Evolutionary conservation across 2,113 vertebrate genomes (phyloP), one percentile per base, ranked within the genome.

Genomic region (Polypterus senegalus): DNA sequence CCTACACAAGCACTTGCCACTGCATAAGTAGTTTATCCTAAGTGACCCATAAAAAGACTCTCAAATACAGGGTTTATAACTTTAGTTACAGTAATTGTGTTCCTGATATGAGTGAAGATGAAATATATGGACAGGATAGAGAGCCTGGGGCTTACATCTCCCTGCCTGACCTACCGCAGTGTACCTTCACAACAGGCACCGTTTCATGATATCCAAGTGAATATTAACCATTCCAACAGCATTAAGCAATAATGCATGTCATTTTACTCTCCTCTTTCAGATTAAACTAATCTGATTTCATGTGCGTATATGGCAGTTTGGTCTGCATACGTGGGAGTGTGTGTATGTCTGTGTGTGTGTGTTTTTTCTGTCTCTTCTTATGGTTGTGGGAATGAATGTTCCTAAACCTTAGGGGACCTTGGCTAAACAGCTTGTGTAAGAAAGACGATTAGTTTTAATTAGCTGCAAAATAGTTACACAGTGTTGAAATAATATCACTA

Each of bases 41-140:
- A 87, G 77, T 85, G 88, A 89, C 82, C 86, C 86, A 88, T 88
- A 86, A 86, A 85, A 84, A 69, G 80, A 76, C 77, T 82, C 77
- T 81, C 74, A 69, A 79, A 83, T 72, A 74, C 6, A 68, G 79
- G 79, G 75, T 76, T 86, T 78, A 77, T 76, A 81, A 84, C 77
- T 79, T 77, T 59, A 80, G 80, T 82, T 80, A 71, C 54, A 61
- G 75, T 85, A 83, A 88, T 84, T 78, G 81, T 78, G 74, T 77
- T 75, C 82, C 76, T 79, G 76, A 78, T 82, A 77, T 49, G 63
- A 74, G 75, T 76, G 82, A 81, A 81, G 83, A 74, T 69, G 77
- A 80, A 85, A 84, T 74, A 79, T 78, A 86, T 74, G 66, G 73
- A 72, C 70, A 70, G 61, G 61, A 73, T 62, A 65, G 52, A 58